A percentile compares a stretch with the other conserved stretches of the same genome.
Conservation (phyloP, 2,797 vertebrate species). For the Macropodus opercularis region DNA sequence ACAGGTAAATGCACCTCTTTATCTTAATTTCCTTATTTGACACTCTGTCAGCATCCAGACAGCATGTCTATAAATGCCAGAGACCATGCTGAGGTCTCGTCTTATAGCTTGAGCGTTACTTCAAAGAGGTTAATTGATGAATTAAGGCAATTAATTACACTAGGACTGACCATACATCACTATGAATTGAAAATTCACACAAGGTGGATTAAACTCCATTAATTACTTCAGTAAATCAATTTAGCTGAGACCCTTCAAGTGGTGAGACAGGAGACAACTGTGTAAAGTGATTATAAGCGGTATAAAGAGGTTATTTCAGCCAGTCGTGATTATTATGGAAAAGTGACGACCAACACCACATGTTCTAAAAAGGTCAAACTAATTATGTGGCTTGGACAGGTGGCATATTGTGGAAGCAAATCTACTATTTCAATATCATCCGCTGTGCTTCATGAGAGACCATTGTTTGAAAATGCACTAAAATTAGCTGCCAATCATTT, state of each 20-base stretch:
- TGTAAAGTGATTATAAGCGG: conserved; percentile 71
- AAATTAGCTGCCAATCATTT: conserved; percentile 75
- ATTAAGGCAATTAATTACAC: conserved; percentile 67
- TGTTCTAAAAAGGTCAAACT: conserved; percentile 78
- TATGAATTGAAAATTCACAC: conserved; percentile 62
- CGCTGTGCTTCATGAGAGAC: conserved; percentile 34
- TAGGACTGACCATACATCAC: conserved; percentile 51
- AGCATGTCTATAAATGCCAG: conserved; percentile 1
- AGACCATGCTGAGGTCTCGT: conserved; percentile 19
- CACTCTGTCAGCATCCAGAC: conserved; percentile 13
- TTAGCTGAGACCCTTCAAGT: conserved; percentile 54
- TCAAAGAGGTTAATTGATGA: conserved; percentile 64
- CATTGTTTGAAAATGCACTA: conserved; percentile 56
- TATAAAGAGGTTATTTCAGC: conserved; percentile 66
- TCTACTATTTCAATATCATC: conserved; percentile 58
- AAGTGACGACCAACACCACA: conserved; percentile 64
- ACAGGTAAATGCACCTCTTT: conserved; percentile 69
- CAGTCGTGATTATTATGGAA: conserved; percentile 64
- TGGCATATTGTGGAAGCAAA: conserved; percentile 61
- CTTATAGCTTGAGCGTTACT: conserved; percentile 33
- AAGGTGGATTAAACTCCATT: conserved; percentile 71
- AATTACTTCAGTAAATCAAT: conserved; percentile 77
- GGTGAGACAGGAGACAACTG: conserved; percentile 62
- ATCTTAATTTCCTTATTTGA: conserved; percentile 30
- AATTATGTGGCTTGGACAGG: conserved; percentile 79